These are phyloP conservation scores for Tanaodytes sp. DNA, from an alignment of 2,888 invertebrate species.

Conservation along the genomic window DNA sequence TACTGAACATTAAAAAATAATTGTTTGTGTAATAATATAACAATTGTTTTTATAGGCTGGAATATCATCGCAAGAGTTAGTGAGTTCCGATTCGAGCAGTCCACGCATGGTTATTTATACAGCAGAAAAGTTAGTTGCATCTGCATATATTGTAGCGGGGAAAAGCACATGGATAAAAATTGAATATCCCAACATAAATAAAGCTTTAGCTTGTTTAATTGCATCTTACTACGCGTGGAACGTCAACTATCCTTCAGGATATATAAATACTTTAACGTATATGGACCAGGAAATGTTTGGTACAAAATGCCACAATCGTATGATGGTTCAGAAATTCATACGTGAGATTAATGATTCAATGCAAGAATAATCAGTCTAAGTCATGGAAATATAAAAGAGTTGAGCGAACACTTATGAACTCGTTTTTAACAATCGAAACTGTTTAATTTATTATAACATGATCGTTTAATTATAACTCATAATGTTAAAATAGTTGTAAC, in stretches of 20 bases:
- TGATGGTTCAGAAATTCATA: background rate
- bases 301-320: background rate
- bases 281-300: conserved; percentile 6
- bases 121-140: background rate
- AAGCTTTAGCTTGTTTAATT: conserved; percentile 6
- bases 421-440: background rate
- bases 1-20: no score
- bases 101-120: conserved; percentile 8
- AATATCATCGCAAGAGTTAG: background rate
- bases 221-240: conserved; percentile 25
- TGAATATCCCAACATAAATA: background rate
- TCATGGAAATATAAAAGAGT: no score
- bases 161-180: conserved; percentile 4
- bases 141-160: conserved; percentile 15
- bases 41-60: background rate
- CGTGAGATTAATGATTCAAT: background rate
- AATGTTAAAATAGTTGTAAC: no score
- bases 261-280: conserved; percentile 12
- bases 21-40: no score
- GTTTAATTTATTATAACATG: no score
- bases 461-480: no score
- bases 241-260: conserved; percentile 13
- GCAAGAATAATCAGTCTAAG: background rate
- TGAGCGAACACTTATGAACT: background rate
- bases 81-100: background rate